Conservation (phyloP, 1,140 invertebrate species). For the Apis florea region DNA sequence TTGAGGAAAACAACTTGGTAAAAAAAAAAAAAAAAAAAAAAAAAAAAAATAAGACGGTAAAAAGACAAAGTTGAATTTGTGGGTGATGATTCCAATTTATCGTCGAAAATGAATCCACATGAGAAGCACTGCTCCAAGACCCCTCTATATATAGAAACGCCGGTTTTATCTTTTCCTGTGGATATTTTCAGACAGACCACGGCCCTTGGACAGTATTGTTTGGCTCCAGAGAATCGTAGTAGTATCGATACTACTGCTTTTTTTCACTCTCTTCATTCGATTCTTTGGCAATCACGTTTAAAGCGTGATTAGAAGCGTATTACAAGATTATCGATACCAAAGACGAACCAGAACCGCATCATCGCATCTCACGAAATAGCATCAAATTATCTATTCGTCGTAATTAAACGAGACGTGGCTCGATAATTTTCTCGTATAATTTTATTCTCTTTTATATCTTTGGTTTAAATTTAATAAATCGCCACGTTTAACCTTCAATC, state of each 20-base stretch:
- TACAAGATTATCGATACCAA: background rate
- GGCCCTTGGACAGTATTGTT: slow-evolving; percentile 50
- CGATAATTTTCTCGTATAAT: no score
- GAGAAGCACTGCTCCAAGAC: slow-evolving; percentile 58
- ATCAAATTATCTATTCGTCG: no score
- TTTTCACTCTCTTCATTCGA: background rate
- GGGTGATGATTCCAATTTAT: slow-evolving; percentile 31
- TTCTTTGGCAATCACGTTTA: background rate
- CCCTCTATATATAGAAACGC: slow-evolving; percentile 63
- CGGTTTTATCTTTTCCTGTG: slow-evolving; percentile 65
- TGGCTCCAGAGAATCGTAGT: slow-evolving; percentile 25
- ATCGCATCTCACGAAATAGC: background rate
- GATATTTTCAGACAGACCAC: slow-evolving; percentile 61
- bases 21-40: no score
- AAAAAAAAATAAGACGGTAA: no score
- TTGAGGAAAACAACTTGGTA: no score
- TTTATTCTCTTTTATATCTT: no score
- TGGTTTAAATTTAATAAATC: no score
- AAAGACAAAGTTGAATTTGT: background rate
- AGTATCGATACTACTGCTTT: slow-evolving; percentile 15
- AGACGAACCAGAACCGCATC: background rate
- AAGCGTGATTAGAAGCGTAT: background rate
- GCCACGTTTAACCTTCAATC: no score
- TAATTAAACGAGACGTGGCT: no score
- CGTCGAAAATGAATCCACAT: slow-evolving; percentile 19